Evolutionary conservation across 1,140 invertebrate genomes (phyloP), one percentile per base, ranked within the genome.

Genomic region (Diprion similis): DNA sequence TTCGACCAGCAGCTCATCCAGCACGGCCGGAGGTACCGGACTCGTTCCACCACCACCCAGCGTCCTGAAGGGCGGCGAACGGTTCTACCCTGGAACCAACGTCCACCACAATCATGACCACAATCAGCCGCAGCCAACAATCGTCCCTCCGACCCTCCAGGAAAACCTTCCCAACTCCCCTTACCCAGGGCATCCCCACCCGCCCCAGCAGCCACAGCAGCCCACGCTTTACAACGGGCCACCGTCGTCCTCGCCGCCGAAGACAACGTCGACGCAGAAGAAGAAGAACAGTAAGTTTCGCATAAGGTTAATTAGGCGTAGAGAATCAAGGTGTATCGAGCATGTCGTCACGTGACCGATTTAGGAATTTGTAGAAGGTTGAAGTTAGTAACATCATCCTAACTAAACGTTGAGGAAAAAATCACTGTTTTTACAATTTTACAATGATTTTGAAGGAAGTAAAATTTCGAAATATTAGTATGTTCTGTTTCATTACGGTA

Each of bases 231-330:
- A 84, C 79, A 85, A 82, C 73, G 78, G 80, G 72, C 85, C 85
- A 71, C 85, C 86, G 77, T 79, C 82, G n/a, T 84, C 85, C 70
- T 81, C 76, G 75, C 80, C 86, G 75, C 82, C 86, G 77, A 88
- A 88, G 79, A 87, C 85, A 74, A 84, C 87, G 67, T 85, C 85
- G 73, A 84, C 81, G 70, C 85, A 87, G 78, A 88, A 88, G 82
- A 88, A 88, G 82, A 88, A 88, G 81, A 88, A 88, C 81, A 88
- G 87, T 88, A 81, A 77, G 87, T 88, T 82, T 77, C 24, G 6
- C 24, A 37, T 1, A 37, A 3, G 2, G 24, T 37, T 37, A 37
- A 37, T 37, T 37, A 1, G 24, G 6, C 24, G 24, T 37, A 37
- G 24, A 37, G 24, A 3, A 37, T 37, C 24, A 37, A 37, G 24